Conservation (phyloP, 2,113 vertebrate genomes). For the Tricholaema leucomelas region DNA sequence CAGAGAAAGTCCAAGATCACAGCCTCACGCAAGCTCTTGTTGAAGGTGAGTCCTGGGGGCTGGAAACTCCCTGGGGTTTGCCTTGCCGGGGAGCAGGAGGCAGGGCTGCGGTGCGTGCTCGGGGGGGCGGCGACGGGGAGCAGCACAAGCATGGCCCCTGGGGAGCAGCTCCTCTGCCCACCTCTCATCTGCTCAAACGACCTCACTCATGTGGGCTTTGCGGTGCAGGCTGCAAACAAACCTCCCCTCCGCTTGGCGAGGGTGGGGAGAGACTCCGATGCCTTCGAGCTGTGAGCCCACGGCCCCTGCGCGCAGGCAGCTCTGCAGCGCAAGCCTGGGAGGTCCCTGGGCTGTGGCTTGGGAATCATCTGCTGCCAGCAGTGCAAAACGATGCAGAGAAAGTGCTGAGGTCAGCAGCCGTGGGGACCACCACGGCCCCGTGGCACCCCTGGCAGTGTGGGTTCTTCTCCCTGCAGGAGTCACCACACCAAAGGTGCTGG, state of each 20-base stretch:
- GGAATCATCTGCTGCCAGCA: neutral
- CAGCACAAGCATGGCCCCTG: neutral
- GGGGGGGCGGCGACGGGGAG: neutral
- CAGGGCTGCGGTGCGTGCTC: accelerated
- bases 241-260: neutral
- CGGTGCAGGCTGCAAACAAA: constrained; percentile 12
- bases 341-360: neutral
- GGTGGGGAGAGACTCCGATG: neutral
- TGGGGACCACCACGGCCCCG: accelerated
- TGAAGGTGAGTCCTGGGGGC: constrained; percentile 81
- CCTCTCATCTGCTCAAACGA: neutral
- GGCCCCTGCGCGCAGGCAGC: neutral
- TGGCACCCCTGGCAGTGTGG: neutral
- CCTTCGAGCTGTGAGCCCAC: neutral
- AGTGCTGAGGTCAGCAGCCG: neutral
- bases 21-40: constrained; percentile 91
- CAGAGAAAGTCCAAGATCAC: constrained; percentile 93
- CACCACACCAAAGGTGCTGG: neutral
- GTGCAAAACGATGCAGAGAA: neutral
- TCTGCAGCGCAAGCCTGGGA: neutral
- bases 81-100: neutral
- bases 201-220: constrained; percentile 56
- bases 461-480: neutral
- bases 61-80: constrained; percentile 49
- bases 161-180: neutral